Evolutionary conservation across 1,140 invertebrate species (phyloP), one percentile per base, ranked within the genome.

Genomic region (Cheumatopsyche charites): DNA sequence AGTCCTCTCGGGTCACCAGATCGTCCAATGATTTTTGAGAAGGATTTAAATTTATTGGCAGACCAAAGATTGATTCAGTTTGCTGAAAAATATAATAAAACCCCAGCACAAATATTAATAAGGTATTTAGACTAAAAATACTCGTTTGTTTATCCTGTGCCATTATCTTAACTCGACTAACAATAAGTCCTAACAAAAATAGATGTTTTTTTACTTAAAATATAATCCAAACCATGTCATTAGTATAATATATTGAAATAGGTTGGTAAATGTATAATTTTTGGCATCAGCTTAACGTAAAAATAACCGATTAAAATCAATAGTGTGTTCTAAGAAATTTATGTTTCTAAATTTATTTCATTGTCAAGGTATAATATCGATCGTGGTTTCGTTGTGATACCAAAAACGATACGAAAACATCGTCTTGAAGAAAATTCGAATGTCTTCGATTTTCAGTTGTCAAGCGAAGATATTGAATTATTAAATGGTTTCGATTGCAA

Each of bases 341-440:
- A n/a, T n/a, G n/a, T n/a, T n/a, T n/a, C n/a, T 47, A 49, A 21
- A 41, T 61, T 21, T 67, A 5, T 23, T 72, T 67, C 15, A 63
- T 45, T 55, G 36, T 68, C 17, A 21, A 84, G 89, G 25, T 91
- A 87, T 77, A 87, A 88, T 78, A 77, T 87, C 1, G 83, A 87
- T 78, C 86, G 90, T 70, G 90, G 88, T 3, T 85, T 92, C 45
- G 85, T 87, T 62, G 84, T 86, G 9, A 87, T 87, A 70, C 86
- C 87, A 0, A 88, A 88, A 76, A 87, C 91, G 5, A 88, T 90
- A 11, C 92, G 85, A 17, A 87, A 89, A 76, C 79, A 82, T 1
- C 86, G 92, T 69, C 89, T 94, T 47, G 80, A 83, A 73, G 85
- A 89, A 52, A 95, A 95, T 78, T 85, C 91, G 76, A 78, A 90